Percentiles rank a stretch among this genome's conserved stretches.
Evolutionary conservation across 2,888 invertebrate genomes (phyloP).

Genomic region (Amphipoea lucens): DNA sequence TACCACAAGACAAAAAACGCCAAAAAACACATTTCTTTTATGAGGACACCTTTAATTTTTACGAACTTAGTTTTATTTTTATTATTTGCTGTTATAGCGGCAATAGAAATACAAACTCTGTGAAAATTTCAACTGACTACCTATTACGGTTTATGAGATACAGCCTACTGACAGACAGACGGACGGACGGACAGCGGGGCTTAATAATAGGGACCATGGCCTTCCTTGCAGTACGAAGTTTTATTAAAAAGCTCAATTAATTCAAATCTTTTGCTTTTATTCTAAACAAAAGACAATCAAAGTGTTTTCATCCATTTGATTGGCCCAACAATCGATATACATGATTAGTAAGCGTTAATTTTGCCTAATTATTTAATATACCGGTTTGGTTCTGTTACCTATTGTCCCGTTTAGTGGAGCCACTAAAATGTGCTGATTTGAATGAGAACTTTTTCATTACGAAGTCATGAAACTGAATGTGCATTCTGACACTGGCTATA

Average conservation of each 20-base stretch:
- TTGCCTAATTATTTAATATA: constrained; percentile 62
- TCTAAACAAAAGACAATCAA: constrained; percentile 60
- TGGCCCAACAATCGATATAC: constrained; percentile 57
- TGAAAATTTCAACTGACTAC: too few relatives aligned
- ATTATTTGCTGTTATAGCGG: too few relatives aligned
- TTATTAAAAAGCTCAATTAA: not conserved
- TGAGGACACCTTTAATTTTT: too few relatives aligned
- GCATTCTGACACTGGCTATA: too few relatives aligned
- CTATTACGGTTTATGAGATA: too few relatives aligned
- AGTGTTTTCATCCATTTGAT: constrained; percentile 39
- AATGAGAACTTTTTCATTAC: not conserved
- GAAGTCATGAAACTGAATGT: too few relatives aligned
- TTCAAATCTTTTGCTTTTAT: not conserved
- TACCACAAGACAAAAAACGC: not conserved
- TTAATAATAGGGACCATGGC: not conserved
- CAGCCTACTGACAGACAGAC: too few relatives aligned
- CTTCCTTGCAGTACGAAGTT: not conserved
- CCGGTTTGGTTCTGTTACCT: constrained; percentile 56
- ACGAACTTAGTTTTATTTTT: too few relatives aligned
- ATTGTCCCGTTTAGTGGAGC: constrained; percentile 45
- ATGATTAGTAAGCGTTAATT: constrained; percentile 67
- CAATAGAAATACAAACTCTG: too few relatives aligned
- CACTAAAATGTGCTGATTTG: constrained; percentile 43
- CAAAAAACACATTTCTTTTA: too few relatives aligned
- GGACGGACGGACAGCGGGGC: too few relatives aligned